phyloP scores from a whole-genome alignment of 2,888 invertebrate species.

The Ypsolopha sequella region DNA sequence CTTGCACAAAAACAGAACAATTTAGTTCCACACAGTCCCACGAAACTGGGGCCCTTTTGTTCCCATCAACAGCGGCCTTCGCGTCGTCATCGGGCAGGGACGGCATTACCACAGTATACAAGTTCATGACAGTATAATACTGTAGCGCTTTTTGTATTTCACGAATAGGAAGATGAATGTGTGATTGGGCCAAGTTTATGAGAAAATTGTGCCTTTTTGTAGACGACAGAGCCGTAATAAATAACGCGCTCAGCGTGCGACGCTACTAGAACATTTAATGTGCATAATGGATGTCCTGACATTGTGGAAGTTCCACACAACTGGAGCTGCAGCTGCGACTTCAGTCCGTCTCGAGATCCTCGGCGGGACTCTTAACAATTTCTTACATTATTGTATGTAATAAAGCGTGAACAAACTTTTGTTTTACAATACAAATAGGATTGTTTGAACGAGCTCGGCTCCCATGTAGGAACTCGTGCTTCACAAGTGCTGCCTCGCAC shows the following conservation, averaged over 20 bases:
- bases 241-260: background rate
- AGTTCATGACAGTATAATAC: too few species aligned
- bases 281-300: background rate
- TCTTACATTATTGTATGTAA: background rate
- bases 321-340: background rate
- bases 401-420: background rate
- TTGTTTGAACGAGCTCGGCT: too few species aligned
- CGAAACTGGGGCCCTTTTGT: slow-evolving; percentile 4
- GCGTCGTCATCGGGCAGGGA: slow-evolving; percentile 28
- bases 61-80: slow-evolving; percentile 19
- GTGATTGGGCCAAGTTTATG: slow-evolving; percentile 17
- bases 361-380: background rate
- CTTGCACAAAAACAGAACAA: too few species aligned
- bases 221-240: slow-evolving; percentile 10
- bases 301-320: too few species aligned
- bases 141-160: slow-evolving; percentile 27
- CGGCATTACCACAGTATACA: too few species aligned
- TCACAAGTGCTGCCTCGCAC: too few species aligned
- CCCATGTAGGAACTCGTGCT: too few species aligned
- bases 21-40: too few species aligned
- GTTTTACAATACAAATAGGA: background rate
- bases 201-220: slow-evolving; percentile 17
- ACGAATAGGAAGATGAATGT: slow-evolving; percentile 20
- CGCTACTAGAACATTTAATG: background rate
- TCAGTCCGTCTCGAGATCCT: too few species aligned